These are phyloP conservation scores for Pararge aegeria DNA, from an alignment of 1,140 invertebrate species.

Conservation along the genomic window DNA sequence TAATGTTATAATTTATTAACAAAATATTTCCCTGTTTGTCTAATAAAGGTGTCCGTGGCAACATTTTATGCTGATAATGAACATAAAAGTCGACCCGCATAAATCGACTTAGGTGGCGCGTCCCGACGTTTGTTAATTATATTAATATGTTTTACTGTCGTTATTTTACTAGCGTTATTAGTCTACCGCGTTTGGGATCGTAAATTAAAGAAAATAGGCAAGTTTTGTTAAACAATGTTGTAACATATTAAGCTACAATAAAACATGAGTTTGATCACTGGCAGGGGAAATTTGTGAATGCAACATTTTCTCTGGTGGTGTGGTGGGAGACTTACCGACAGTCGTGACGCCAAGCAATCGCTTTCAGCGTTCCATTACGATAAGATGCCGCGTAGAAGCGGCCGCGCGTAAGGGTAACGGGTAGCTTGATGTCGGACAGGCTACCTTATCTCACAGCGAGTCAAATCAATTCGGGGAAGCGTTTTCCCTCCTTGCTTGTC, in stretches of 20 bases:
- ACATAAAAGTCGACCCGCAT: conserved; percentile 8
- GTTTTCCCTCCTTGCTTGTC: no score
- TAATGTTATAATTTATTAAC: conserved; percentile 11
- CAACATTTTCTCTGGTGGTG: no score
- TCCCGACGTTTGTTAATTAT: conserved; percentile 1
- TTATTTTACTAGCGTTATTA: conserved; percentile 5
- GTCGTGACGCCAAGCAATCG: no score
- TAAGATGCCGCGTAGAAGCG: no score
- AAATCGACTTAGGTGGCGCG: conserved; percentile 9
- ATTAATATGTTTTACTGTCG: conserved; percentile 4
- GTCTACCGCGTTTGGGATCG: conserved; percentile 1
- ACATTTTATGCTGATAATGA: conserved; percentile 7
- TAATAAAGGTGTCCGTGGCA: conserved; percentile 10
- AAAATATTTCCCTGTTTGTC: conserved; percentile 10
- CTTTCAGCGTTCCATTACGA: no score
- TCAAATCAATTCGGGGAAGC: no score
- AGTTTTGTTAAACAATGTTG: conserved; percentile 8
- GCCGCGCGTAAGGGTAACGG: no score
- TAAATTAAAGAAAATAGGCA: background rate
- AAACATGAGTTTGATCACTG: no score
- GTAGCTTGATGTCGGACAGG: no score
- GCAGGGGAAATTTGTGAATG: no score
- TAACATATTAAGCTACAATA: background rate
- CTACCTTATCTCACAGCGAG: no score
- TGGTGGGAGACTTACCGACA: no score